Evolutionary conservation across 2,797 vertebrate genomes (phyloP).

Genomic region (Sebastes cheni): DNA sequence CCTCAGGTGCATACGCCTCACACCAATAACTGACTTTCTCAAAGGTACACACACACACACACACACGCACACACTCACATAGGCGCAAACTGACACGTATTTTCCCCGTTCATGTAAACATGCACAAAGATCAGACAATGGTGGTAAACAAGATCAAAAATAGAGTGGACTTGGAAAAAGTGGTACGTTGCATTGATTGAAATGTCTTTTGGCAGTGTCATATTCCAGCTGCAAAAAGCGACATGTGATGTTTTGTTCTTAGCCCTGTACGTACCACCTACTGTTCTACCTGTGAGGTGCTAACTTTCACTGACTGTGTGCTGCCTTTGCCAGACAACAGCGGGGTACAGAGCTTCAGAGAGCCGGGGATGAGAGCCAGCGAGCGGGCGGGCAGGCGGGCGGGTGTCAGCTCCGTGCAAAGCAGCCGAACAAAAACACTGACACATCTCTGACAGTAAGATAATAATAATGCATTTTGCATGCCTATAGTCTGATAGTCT

Average conservation of each 20-base stretch:
- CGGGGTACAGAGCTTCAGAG: background rate
- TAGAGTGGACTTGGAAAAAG: background rate
- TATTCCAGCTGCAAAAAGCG: background rate
- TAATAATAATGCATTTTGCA: too few relatives aligned
- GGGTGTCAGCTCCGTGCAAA: too few relatives aligned
- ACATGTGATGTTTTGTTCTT: background rate
- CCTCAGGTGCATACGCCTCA: slow-evolving; percentile 3
- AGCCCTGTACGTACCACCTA: background rate
- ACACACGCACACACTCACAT: background rate
- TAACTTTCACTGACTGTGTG: background rate
- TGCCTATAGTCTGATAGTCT: too few relatives aligned
- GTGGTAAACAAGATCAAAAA: slow-evolving; percentile 39
- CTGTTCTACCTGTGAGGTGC: background rate
- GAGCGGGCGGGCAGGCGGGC: too few relatives aligned
- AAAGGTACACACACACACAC: background rate
- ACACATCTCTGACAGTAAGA: too few relatives aligned
- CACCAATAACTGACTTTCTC: background rate
- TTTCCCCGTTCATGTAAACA: slow-evolving; percentile 3
- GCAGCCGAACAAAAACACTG: too few relatives aligned
- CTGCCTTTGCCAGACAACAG: too few relatives aligned
- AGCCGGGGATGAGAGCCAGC: too few relatives aligned
- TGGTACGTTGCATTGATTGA: background rate
- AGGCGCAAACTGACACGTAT: background rate
- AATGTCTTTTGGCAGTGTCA: background rate
- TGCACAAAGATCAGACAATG: slow-evolving; percentile 26